A percentile compares a stretch with the other conserved stretches of the same genome.
Conservation (phyloP, 2,113 vertebrate genomes). For the Eclectus roratus region DNA sequence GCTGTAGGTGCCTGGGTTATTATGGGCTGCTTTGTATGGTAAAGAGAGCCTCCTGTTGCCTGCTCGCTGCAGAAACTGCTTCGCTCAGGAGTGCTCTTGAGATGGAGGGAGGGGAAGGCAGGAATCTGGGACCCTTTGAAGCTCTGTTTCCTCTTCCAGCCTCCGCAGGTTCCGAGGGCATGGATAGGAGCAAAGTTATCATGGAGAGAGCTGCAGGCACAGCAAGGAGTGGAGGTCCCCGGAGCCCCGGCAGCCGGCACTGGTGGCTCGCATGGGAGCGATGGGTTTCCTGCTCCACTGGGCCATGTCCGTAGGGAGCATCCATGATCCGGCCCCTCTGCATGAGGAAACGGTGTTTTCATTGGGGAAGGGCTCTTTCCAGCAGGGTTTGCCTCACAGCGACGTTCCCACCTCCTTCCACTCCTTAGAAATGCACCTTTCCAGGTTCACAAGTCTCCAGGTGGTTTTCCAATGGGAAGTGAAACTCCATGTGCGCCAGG, state of each 20-base stretch:
- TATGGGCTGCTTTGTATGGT: slow-evolving; percentile 1
- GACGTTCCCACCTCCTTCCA: background rate
- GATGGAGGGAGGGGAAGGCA: background rate
- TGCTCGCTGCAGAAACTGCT: background rate
- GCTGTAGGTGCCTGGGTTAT: background rate
- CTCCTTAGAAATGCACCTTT: background rate
- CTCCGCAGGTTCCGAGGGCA: background rate
- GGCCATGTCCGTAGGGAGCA: accelerated
- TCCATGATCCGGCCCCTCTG: accelerated
- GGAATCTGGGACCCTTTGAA: slow-evolving; percentile 30
- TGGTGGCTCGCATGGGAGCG: background rate
- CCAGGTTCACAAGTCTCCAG: background rate
- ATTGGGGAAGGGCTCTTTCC: background rate
- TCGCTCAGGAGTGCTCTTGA: background rate
- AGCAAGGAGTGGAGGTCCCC: background rate
- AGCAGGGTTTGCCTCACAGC: background rate
- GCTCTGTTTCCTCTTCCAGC: slow-evolving; percentile 35
- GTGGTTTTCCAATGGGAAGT: background rate
- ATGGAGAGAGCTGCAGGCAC: background rate
- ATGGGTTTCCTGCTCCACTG: background rate
- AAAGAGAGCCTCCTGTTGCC: background rate
- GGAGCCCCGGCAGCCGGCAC: background rate
- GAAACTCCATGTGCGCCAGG: background rate
- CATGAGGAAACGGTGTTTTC: background rate
- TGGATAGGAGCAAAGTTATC: background rate